Percentiles rank a stretch among this genome's conserved stretches.
These are phyloP conservation scores for Leptobrachium ailaonicum DNA, from an alignment of 2,113 vertebrate genomes.

Conservation along the genomic window DNA sequence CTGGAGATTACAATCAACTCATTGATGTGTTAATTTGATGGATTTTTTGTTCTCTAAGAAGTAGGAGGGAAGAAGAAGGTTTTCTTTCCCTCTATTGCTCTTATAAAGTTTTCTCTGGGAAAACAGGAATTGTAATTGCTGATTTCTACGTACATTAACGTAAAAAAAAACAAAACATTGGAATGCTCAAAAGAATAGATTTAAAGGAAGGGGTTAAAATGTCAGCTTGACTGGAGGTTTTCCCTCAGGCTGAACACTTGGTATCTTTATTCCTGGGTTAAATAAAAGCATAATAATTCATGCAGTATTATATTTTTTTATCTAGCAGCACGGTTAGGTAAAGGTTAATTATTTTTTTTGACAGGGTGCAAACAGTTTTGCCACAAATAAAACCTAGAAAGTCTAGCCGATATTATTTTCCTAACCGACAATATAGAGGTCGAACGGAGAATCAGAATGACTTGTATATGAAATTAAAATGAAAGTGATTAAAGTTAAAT, in stretches of 20 bases:
- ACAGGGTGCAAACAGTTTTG: no score
- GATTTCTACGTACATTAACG: constrained; percentile 45
- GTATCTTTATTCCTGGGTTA: no score
- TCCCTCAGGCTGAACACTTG: not conserved
- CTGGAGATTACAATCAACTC: constrained; percentile 97
- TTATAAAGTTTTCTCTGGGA: constrained; percentile 72
- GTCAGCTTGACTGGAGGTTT: constrained; percentile 8
- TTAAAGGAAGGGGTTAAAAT: constrained; percentile 47
- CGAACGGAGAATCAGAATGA: no score
- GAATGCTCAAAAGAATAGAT: constrained; percentile 47
- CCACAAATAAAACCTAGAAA: no score
- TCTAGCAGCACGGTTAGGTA: no score
- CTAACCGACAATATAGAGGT: no score
- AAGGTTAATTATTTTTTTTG: no score
- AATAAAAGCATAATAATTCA: not conserved
- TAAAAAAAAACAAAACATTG: constrained; percentile 55
- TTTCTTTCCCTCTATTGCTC: constrained; percentile 66
- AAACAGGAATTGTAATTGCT: constrained; percentile 66
- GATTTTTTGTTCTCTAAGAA: constrained; percentile 88
- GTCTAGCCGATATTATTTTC: no score
- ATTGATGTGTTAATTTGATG: constrained; percentile 99
- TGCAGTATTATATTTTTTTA: no score
- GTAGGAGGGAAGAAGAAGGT: constrained; percentile 72
- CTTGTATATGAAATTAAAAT: no score
- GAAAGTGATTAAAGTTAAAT: no score